Base-by-base conservation (phyloP, 92 coral and sea anemone species). In the Desmophyllum pertusum region DNA sequence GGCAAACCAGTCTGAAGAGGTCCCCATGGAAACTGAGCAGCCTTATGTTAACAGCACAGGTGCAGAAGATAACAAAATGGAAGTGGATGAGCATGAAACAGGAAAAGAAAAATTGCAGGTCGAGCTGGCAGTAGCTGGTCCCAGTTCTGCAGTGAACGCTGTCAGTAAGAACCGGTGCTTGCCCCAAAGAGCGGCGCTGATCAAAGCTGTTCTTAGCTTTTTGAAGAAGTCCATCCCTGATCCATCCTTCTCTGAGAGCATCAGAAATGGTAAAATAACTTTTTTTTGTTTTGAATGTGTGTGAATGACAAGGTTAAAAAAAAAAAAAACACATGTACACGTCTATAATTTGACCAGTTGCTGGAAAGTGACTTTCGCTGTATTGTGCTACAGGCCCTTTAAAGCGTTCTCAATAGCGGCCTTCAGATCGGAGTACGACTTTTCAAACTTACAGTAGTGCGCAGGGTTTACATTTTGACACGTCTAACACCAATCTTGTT, bases 161-260 rank as follows among this genome's bases (percentile, higher is more conserved):
- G 91, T 94, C 42, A 92, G 92, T 48, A 92, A 93, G 76, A 97
- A 90, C 85, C 89, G 98, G 45, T 94, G 95, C 43, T 88, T 96
- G 70, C 99, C 99, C 1, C 99, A 96, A 73, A 88, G 99, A 76
- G 99, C 99, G 2, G 99, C 99, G 15, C 81, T 96, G 69, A 85
- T 96, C 41, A 96, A 96, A 83, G 98, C 99, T 55, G 89, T 96
- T 30, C 81, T 96, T 68, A 96, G 96, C 84, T 96, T 96, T 86
- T 80, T 96, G 59, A 96, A 96, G 90, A 94, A 94, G 65, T 93
- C 95, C 55, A 96, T 96, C 73, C 95, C 95, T 25, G 99, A 96
- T 86, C 99, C 99, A 13, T 94, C 98, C 31, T 92, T 96, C 88
- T 92, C 98, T 33, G 99, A 96, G 72, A 94, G 95, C 30, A 95